Evolutionary conservation across 1,140 invertebrate species (phyloP).

Genomic region (Physella acuta): DNA sequence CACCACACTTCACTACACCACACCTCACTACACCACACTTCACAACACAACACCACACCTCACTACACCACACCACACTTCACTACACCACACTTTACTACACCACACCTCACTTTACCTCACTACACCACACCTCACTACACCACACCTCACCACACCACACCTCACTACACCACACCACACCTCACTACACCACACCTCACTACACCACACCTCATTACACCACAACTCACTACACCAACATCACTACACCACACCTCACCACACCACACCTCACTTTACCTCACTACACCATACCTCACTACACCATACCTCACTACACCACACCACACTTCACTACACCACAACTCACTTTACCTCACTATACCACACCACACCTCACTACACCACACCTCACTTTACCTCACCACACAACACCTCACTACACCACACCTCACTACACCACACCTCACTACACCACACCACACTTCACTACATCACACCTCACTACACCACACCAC

Average conservation of each 20-base stretch:
- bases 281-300: slow-evolving; percentile 19
- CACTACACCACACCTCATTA: slow-evolving; percentile 25
- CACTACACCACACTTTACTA: slow-evolving; percentile 1
- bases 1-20: neutral
- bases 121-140: slow-evolving; percentile 25
- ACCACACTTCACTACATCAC: slow-evolving; percentile 27
- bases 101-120: slow-evolving; percentile 22
- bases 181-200: slow-evolving; percentile 16
- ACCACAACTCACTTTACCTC: neutral
- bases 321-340: slow-evolving; percentile 2
- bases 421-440: slow-evolving; percentile 28
- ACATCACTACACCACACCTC: too few species aligned
- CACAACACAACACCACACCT: neutral
- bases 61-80: neutral
- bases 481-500: slow-evolving; percentile 12
- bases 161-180: slow-evolving; percentile 19
- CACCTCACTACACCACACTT: neutral
- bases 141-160: slow-evolving; percentile 18
- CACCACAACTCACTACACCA: slow-evolving; percentile 25
- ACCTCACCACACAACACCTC: slow-evolving; percentile 28
- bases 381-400: slow-evolving; percentile 27
- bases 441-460: slow-evolving; percentile 30
- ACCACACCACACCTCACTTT: slow-evolving; percentile 25
- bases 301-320: neutral
- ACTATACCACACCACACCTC: slow-evolving; percentile 12